phyloP scores from a whole-genome alignment of 2,113 vertebrate species.

The Gallinago jamesoni region DNA sequence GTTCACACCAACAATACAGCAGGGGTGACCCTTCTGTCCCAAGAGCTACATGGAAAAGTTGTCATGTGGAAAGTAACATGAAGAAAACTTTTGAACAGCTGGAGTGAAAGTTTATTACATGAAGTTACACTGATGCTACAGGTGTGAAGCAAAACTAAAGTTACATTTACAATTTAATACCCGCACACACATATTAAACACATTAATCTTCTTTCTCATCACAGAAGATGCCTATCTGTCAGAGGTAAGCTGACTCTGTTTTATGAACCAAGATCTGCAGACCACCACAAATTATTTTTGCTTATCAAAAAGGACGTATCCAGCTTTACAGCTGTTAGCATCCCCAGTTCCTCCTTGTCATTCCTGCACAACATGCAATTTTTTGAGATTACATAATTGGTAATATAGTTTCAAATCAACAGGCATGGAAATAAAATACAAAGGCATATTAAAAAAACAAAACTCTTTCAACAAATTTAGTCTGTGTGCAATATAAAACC shows the following conservation, averaged over 20 bases:
- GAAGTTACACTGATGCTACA: background rate
- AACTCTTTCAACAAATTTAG: background rate
- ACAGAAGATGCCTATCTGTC: background rate
- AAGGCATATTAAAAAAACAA: background rate
- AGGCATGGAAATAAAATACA: background rate
- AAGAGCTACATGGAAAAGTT: background rate
- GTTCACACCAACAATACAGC: background rate
- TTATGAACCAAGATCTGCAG: background rate
- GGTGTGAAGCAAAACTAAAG: background rate
- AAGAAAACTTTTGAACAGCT: background rate
- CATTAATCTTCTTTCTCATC: background rate
- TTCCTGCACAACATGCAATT: background rate
- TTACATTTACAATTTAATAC: background rate
- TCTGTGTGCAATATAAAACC: background rate
- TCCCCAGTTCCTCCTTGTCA: background rate
- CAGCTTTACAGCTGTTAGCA: background rate
- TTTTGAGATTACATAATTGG: background rate
- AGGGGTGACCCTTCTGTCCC: background rate
- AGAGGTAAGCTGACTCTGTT: background rate
- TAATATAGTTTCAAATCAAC: background rate
- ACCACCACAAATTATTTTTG: background rate
- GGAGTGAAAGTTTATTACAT: background rate
- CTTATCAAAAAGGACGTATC: background rate
- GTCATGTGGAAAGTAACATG: background rate
- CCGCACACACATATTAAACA: background rate